Base-by-base conservation (phyloP, 2,797 vertebrate genomes). In the Dicrostonyx torquatus region DNA sequence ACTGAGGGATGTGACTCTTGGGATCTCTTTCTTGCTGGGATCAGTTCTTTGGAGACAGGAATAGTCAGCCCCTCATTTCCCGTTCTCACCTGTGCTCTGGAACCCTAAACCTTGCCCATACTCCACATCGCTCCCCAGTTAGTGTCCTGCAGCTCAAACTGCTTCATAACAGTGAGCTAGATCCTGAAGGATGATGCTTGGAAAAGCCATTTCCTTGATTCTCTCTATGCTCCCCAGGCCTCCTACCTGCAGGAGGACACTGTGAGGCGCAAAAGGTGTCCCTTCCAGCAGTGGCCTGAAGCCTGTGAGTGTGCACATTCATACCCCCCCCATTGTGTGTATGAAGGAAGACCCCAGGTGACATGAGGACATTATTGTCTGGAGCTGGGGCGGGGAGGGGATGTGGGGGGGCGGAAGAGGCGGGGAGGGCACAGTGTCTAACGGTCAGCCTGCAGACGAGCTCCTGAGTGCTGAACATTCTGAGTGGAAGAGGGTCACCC, bases 231-330 rank as follows among this genome's bases (percentile, higher is more conserved):
- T 92, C 88, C 10, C 45, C 95, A 99, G 99, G 98, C 98, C 2
- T 99, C 98, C 97, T 99, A 98, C 96, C 94, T 95, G 6, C 31
- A 95, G 55, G 5, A 0, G 0, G 99, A 99, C 87, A 97, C 98
- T 6, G 40, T 0, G 5, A 98, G 99, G 89, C 75, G 12, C 17
- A 97, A 73, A 75, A 97, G 3, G 53, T 99, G 99, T 90, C 99
- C 98, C 3, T 98, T 99, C 97, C 31, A 3, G 29, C 95, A 97
- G 78, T 55, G 89, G 77, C 95, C 91, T 0, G 96, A 94, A 0
- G 97, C 97, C 77, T 98, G 98, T 98, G 97, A 98, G 98, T 98
- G 48, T 62, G 58, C 64, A n/a, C 55, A 24, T 80, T 80, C n/a
- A n/a, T 29, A 37, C 3, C 1, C 24, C 55, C 77, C 9, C 85